phyloP scores from a whole-genome alignment of 2,797 vertebrate genomes.

The Hipposideros larvatus region DNA sequence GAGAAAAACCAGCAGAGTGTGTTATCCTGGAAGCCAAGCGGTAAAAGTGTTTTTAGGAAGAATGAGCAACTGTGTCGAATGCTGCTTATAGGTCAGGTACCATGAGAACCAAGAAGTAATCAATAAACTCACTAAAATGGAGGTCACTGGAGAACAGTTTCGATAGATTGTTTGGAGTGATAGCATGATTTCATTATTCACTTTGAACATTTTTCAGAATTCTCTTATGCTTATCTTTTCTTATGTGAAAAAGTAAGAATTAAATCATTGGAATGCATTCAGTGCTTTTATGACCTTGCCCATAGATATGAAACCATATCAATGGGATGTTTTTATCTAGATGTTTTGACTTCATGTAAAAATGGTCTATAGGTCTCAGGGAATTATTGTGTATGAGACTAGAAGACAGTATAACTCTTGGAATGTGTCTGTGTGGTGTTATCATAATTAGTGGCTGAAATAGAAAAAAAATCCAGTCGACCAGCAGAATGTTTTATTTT shows the following conservation, averaged over 20 bases:
- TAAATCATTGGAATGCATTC: background rate
- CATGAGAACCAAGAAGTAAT: slow-evolving; percentile 17
- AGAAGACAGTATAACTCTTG: background rate
- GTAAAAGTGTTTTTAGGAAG: background rate
- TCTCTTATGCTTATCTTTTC: background rate
- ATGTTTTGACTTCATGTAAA: slow-evolving; percentile 33
- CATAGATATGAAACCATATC: background rate
- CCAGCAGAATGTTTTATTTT: slow-evolving; percentile 55
- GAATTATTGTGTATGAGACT: slow-evolving; percentile 1
- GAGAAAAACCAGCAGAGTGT: background rate
- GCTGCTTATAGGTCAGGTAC: background rate
- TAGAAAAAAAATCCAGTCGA: slow-evolving; percentile 37
- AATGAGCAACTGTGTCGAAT: slow-evolving; percentile 19
- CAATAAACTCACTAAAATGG: background rate
- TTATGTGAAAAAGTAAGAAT: slow-evolving; percentile 3
- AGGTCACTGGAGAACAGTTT: slow-evolving; percentile 32
- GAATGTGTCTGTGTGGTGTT: background rate
- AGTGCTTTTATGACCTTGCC: background rate
- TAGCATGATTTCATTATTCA: slow-evolving; percentile 1
- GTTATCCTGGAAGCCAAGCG: background rate
- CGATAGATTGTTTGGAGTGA: slow-evolving; percentile 19
- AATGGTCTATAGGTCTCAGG: background rate
- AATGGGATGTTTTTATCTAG: background rate
- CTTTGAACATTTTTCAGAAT: background rate
- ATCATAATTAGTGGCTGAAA: slow-evolving; percentile 30